A percentile compares a stretch with the other conserved stretches of the same genome.
Evolutionary conservation across 1,140 invertebrate genomes (phyloP).

Genomic region (Heliconius congener): DNA sequence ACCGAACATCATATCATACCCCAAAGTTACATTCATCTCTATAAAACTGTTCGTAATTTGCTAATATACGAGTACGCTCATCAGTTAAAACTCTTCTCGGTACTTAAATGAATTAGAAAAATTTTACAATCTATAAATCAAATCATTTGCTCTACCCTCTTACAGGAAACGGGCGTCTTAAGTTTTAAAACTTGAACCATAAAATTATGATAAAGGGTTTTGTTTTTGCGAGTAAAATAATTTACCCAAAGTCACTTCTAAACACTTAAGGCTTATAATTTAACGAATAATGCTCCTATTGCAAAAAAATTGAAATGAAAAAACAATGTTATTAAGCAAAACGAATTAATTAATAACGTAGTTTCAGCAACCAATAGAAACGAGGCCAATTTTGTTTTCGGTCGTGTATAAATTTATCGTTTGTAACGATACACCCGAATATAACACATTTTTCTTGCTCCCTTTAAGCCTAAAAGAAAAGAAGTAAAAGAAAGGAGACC

Average conservation of each 20-base stretch:
- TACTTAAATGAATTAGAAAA: slow-evolving; percentile 48
- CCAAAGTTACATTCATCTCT: slow-evolving; percentile 37
- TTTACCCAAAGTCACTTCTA: slow-evolving; percentile 64
- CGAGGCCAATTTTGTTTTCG: slow-evolving; percentile 56
- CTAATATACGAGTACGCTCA: slow-evolving; percentile 28
- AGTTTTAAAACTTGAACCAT: slow-evolving; percentile 68
- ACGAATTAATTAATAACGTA: slow-evolving; percentile 55
- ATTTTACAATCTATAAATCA: slow-evolving; percentile 54
- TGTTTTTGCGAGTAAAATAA: slow-evolving; percentile 73
- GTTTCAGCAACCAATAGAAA: slow-evolving; percentile 60
- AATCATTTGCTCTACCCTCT: slow-evolving; percentile 52
- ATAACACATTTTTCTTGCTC: slow-evolving; percentile 67
- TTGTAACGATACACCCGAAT: slow-evolving; percentile 65
- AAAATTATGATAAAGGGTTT: slow-evolving; percentile 77
- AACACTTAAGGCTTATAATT: slow-evolving; percentile 65
- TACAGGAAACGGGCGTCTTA: slow-evolving; percentile 68
- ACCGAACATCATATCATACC: slow-evolving; percentile 60
- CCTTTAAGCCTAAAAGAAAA: slow-evolving; percentile 61
- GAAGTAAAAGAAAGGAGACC: slow-evolving; percentile 71
- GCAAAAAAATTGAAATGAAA: slow-evolving; percentile 42
- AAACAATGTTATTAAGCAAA: slow-evolving; percentile 52
- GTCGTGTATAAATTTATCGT: slow-evolving; percentile 56
- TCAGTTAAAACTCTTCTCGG: slow-evolving; percentile 25
- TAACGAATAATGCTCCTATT: slow-evolving; percentile 51
- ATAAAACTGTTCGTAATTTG: slow-evolving; percentile 32